Conservation (phyloP, 2,888 invertebrate species). For the Melinopterus prodromus region DNA sequence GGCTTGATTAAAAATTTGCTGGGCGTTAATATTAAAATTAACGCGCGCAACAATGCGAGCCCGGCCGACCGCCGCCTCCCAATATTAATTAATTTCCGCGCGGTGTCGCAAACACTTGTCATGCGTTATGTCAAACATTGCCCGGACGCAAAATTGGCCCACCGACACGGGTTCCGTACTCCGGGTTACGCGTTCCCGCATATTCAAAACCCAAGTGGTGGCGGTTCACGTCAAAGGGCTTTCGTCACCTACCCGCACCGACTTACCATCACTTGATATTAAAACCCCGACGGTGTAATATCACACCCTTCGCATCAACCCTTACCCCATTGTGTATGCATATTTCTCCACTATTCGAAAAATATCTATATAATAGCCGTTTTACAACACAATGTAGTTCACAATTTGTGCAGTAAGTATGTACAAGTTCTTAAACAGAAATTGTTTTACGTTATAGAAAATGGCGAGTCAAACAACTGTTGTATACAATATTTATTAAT, state of each 20-base stretch:
- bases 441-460: too few relatives aligned
- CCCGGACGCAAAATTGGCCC: slow-evolving; percentile 40
- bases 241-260: background rate
- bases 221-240: background rate
- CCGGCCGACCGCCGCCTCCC: slow-evolving; percentile 33
- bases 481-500: too few relatives aligned
- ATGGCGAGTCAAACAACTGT: too few relatives aligned
- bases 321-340: background rate
- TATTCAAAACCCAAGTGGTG: background rate
- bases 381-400: too few relatives aligned
- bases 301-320: background rate
- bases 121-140: slow-evolving; percentile 55
- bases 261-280: background rate
- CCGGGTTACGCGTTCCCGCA: background rate
- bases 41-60: slow-evolving; percentile 50
- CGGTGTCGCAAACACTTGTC: slow-evolving; percentile 53
- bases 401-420: too few relatives aligned
- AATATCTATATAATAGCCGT: too few relatives aligned
- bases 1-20: slow-evolving; percentile 57
- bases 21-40: slow-evolving; percentile 57
- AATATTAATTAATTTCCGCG: slow-evolving; percentile 55
- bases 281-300: background rate
- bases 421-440: too few relatives aligned
- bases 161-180: background rate
- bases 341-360: too few relatives aligned